A percentile compares a stretch with the other conserved stretches of the same genome.
phyloP scores from a whole-genome alignment of 2,888 invertebrate genomes.

The Hyles lineata region DNA sequence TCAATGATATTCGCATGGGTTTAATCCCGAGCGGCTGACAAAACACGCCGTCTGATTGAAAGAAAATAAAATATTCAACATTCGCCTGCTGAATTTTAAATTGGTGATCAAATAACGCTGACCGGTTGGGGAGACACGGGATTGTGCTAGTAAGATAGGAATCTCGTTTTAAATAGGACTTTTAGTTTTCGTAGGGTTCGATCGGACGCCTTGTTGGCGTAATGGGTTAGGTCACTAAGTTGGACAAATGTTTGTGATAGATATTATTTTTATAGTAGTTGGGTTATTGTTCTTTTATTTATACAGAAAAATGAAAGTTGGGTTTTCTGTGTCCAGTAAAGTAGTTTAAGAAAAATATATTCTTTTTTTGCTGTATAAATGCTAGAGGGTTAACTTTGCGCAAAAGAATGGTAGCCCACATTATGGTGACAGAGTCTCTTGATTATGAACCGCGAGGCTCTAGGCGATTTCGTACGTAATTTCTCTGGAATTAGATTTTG shows the following conservation, averaged over 20 bases:
- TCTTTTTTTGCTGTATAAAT: too few species aligned
- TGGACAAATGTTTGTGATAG: not conserved
- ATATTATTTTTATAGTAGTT: not conserved
- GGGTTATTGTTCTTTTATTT: too few species aligned
- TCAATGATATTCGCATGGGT: conserved; percentile 2
- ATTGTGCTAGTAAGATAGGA: not conserved
- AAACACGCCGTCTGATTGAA: conserved; percentile 28
- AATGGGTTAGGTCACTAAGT: not conserved
- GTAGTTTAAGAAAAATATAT: too few species aligned
- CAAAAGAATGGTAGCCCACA: too few species aligned
- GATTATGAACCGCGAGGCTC: too few species aligned
- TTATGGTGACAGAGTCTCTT: too few species aligned
- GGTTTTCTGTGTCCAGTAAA: too few species aligned
- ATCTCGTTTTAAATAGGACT: not conserved
- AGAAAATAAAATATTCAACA: conserved; percentile 29
- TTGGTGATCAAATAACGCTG: conserved; percentile 16
- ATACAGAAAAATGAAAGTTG: too few species aligned
- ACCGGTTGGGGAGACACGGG: too few species aligned
- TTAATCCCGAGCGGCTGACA: conserved; percentile 13
- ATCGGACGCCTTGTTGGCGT: not conserved
- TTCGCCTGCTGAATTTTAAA: conserved; percentile 15
- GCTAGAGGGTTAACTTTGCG: too few species aligned
- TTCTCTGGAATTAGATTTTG: too few species aligned
- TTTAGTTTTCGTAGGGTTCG: not conserved
- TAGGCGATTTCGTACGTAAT: too few species aligned